phyloP scores from a whole-genome alignment of 2,888 invertebrate species.

The Girardia tigrina region DNA sequence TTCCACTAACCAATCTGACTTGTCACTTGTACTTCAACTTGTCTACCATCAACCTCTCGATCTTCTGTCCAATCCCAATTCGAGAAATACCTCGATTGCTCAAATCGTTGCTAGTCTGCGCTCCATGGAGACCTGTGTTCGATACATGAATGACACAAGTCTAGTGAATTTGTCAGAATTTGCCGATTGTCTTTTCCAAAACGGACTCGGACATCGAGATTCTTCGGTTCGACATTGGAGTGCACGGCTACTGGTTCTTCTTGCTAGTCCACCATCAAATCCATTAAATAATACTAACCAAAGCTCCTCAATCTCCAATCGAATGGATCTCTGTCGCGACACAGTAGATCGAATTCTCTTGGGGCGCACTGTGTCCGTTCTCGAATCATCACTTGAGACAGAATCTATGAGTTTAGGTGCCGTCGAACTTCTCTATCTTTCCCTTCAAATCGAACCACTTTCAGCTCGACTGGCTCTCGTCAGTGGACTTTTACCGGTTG shows the following conservation, averaged over 20 bases:
- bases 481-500: slow-evolving; percentile 38
- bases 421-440: not conserved
- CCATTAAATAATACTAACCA: not conserved
- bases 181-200: not conserved
- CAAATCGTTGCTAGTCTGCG: no score
- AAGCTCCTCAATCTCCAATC: not conserved
- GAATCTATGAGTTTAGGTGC: not conserved
- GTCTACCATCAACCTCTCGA: not conserved
- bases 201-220: not conserved
- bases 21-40: not conserved
- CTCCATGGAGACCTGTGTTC: not conserved
- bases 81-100: no score
- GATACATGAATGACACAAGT: not conserved
- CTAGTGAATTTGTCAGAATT: not conserved
- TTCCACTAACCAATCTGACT: not conserved
- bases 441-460: not conserved
- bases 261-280: not conserved
- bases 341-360: not conserved
- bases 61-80: not conserved
- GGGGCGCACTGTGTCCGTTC: not conserved
- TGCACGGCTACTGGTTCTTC: not conserved
- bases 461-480: not conserved
- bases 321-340: not conserved
- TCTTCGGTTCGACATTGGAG: not conserved
- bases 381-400: not conserved